Evolutionary conservation across 2,797 vertebrate genomes (phyloP).

Genomic region (Crax fasciolata): DNA sequence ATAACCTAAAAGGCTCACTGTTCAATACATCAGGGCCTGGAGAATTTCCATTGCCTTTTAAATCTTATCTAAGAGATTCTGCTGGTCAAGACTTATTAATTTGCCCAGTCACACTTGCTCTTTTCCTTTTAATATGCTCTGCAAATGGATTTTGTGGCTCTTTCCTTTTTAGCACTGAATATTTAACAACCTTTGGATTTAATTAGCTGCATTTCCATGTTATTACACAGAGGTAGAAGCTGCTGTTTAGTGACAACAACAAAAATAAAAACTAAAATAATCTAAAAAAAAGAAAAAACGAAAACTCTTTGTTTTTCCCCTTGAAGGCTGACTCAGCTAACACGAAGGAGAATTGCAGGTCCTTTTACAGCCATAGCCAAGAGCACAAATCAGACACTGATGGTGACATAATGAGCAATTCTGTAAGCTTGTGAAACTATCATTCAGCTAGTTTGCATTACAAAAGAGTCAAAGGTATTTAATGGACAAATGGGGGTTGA

Average conservation of each 20-base stretch:
- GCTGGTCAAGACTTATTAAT: conserved; percentile 2
- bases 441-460: background rate
- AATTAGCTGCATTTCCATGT: background rate
- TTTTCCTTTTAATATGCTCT: conserved; percentile 24
- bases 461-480: conserved; percentile 4
- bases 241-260: background rate
- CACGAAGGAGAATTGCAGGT: background rate
- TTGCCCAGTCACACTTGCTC: conserved; percentile 15
- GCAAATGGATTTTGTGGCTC: background rate
- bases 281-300: background rate
- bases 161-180: conserved; percentile 31
- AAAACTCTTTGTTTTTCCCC: background rate
- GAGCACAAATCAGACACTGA: background rate
- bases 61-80: conserved; percentile 22
- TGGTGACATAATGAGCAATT: conserved; percentile 13
- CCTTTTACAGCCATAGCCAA: background rate
- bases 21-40: background rate
- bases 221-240: background rate
- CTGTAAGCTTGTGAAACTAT: background rate
- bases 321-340: background rate
- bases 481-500: background rate
- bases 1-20: background rate
- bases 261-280: conserved; percentile 32
- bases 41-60: background rate
- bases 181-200: conserved; percentile 6